Evolutionary conservation across 35 echinoderm and acorn worm species (phyloP).

Genomic region (Amphiura filiformis): DNA sequence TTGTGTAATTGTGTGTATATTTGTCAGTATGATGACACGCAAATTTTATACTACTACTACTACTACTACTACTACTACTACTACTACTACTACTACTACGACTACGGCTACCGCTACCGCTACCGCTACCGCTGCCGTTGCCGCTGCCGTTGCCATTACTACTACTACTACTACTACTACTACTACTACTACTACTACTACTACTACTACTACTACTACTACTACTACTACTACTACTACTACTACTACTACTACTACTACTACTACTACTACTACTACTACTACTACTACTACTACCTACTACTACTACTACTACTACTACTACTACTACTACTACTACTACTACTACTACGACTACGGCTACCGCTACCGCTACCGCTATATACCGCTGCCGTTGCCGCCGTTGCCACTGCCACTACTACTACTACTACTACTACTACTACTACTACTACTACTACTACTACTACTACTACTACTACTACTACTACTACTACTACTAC

Average conservation of each 20-base stretch:
- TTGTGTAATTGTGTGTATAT: too few relatives aligned
- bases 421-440: slow-evolving; percentile 27
- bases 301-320: slow-evolving; percentile 43
- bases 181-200: slow-evolving; percentile 33
- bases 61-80: background rate
- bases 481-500: slow-evolving; percentile 35
- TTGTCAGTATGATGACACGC: too few relatives aligned
- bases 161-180: slow-evolving; percentile 38
- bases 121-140: background rate
- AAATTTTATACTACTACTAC: too few relatives aligned
- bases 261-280: slow-evolving; percentile 37
- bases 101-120: too few relatives aligned
- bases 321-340: slow-evolving; percentile 13
- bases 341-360: too few relatives aligned
- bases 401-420: slow-evolving; percentile 32
- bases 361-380: too few relatives aligned
- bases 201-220: slow-evolving; percentile 23
- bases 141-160: slow-evolving; percentile 11
- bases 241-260: slow-evolving; percentile 27
- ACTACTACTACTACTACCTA: slow-evolving; percentile 34
- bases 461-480: slow-evolving; percentile 40
- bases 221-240: slow-evolving; percentile 33
- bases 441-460: slow-evolving; percentile 26
- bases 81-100: too few relatives aligned
- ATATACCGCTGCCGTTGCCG: too few relatives aligned